These are phyloP conservation scores for Lepetodrilus schrolli DNA, from an alignment of 2,888 invertebrate species.

Conservation along the genomic window DNA sequence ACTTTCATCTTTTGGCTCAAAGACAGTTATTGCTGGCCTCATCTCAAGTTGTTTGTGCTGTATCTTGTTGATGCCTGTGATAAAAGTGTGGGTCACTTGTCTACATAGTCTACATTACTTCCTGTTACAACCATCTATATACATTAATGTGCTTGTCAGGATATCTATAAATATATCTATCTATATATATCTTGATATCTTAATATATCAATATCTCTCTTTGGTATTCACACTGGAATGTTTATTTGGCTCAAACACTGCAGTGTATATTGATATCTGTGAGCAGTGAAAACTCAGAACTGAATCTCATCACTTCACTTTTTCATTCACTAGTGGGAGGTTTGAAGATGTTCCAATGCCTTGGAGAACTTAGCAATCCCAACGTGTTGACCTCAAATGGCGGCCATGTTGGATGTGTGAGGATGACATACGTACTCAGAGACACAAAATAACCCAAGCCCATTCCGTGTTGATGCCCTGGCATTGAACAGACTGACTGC, in stretches of 20 bases:
- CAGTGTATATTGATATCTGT: too few relatives aligned
- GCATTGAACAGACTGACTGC: slow-evolving; percentile 5
- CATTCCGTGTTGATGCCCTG: slow-evolving; percentile 6
- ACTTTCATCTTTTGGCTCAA: not conserved
- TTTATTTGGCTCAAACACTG: slow-evolving; percentile 14
- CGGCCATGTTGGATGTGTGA: too few relatives aligned
- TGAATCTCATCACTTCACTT: not conserved
- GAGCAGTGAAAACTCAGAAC: not conserved
- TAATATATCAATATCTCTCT: not conserved
- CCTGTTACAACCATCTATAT: slow-evolving; percentile 10
- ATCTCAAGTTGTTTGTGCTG: slow-evolving; percentile 4
- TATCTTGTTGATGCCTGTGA: slow-evolving; percentile 14
- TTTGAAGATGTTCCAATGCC: not conserved
- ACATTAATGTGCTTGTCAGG: too few relatives aligned
- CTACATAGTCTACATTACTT: slow-evolving; percentile 3
- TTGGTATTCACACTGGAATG: not conserved
- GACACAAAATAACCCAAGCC: not conserved
- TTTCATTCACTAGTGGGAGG: slow-evolving; percentile 11
- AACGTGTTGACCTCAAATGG: too few relatives aligned
- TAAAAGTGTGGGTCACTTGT: slow-evolving; percentile 2
- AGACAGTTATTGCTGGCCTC: not conserved
- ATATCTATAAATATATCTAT: too few relatives aligned
- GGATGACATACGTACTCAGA: too few relatives aligned
- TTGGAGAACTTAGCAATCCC: not conserved
- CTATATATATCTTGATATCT: too few relatives aligned